Percentiles rank a stretch among this genome's conserved stretches.
Evolutionary conservation across 2,888 invertebrate genomes (phyloP).

Genomic region (Athalia rosae): DNA sequence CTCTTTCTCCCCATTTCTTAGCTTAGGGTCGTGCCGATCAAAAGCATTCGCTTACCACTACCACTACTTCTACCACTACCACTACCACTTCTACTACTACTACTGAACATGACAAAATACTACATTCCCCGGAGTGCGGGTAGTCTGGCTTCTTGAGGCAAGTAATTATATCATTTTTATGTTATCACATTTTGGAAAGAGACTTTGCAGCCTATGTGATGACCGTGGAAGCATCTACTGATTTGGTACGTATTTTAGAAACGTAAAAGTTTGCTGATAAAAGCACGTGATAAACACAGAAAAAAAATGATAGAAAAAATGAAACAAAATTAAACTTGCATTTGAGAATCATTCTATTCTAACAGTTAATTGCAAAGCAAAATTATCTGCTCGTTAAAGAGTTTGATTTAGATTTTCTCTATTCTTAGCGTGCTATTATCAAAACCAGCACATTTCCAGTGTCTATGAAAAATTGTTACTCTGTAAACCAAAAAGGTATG

Average conservation of each 20-base stretch:
- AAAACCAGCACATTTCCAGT: slow-evolving; percentile 62
- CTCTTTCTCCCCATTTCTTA: slow-evolving; percentile 74
- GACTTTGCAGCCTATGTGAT: slow-evolving; percentile 64
- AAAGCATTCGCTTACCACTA: slow-evolving; percentile 74
- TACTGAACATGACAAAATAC: slow-evolving; percentile 73
- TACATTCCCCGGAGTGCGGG: slow-evolving; percentile 74
- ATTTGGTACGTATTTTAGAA: slow-evolving; percentile 53
- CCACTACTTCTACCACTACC: slow-evolving; percentile 72
- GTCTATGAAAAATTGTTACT: slow-evolving; percentile 51
- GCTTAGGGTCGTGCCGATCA: slow-evolving; percentile 74
- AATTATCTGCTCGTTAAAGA: not conserved
- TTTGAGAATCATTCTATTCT: slow-evolving; percentile 52
- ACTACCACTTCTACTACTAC: slow-evolving; percentile 69
- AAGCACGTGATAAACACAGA: slow-evolving; percentile 55
- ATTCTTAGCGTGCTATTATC: slow-evolving; percentile 63
- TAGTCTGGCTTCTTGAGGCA: slow-evolving; percentile 73
- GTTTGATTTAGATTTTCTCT: not conserved
- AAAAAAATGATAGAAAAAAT: too few relatives aligned
- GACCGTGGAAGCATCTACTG: slow-evolving; percentile 51
- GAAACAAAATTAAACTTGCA: too few relatives aligned
- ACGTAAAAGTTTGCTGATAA: slow-evolving; percentile 51
- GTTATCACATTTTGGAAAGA: slow-evolving; percentile 61
- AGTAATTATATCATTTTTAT: slow-evolving; percentile 71
- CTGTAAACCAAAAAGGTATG: slow-evolving; percentile 51
- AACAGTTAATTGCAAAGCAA: not conserved